Base-by-base conservation (phyloP, 1,140 invertebrate species). In the Aphis craccivora region DNA sequence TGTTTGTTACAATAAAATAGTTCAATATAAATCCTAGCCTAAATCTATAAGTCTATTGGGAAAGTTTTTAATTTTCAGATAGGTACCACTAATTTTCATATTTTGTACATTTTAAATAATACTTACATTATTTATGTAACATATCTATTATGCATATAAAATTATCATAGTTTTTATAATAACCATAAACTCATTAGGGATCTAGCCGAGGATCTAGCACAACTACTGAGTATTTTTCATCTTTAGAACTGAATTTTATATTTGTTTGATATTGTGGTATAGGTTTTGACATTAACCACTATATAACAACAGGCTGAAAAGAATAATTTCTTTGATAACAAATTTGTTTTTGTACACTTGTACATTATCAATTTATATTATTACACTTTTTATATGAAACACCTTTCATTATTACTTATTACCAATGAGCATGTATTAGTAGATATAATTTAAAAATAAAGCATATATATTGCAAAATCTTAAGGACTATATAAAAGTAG, bases 361-460 rank as follows among this genome's bases (percentile, higher is more conserved):
- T 48, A 3, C 18, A 35, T 88, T 88, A 87, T 87, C 14, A 88
- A n/a, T 88, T 48, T 88, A 51, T 18, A 88, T 48, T 51, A 88
- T 45, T 45, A 88, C 22, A 88, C n/a, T 88, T 51, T 88, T 14
- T 88, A 88, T 51, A 88, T 2, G 6, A 88, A 51, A 88, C 30
- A 51, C 30, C 48, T 43, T 86, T 43, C 35, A 22, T 48, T 45
- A 48, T 30, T 48, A 20, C 30, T 87, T 87, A 48, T 76, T 87
- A 86, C 35, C 40, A 18, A n/a, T 11, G 14, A 76, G 30, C 45
- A 30, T 11, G 25, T 89, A 60, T 60, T 30, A 23, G 55, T 90
- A 90, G 2, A 90, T 35, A 35, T 23, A 60, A 90, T 40, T 55
- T 60, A 60, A 90, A 90, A 90, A 90, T 55, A 60, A 90, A 90